These are phyloP conservation scores for Poeciliopsis infans DNA, from an alignment of 2,797 vertebrate genomes.

Conservation along the genomic window DNA sequence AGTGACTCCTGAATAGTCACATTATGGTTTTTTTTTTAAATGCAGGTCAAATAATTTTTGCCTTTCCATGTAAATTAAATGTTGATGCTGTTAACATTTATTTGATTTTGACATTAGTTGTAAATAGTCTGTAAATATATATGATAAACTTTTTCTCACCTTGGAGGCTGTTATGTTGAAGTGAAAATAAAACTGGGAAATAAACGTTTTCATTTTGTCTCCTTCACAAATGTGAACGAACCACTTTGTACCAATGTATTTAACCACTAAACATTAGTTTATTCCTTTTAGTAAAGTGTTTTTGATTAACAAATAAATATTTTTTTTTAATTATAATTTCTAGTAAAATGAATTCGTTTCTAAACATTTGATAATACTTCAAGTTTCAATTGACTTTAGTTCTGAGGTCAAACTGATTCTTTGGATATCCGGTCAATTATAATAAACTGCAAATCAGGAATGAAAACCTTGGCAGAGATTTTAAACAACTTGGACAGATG, in stretches of 20 bases:
- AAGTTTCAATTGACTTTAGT: not conserved
- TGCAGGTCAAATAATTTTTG: not conserved
- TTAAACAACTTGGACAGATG: not conserved
- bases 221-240: not conserved
- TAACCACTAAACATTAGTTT: not conserved
- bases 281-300: not conserved
- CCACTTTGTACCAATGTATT: not conserved
- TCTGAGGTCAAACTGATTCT: not conserved
- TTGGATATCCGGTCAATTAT: no score
- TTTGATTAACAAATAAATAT: not conserved
- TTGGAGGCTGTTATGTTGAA: not conserved
- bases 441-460: not conserved
- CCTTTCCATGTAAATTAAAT: not conserved
- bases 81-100: not conserved
- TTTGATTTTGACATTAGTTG: not conserved
- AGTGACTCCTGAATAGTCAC: not conserved
- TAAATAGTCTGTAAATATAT: slow-evolving; percentile 11
- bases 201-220: not conserved
- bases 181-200: not conserved
- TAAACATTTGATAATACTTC: not conserved
- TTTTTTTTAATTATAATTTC: not conserved
- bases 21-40: not conserved
- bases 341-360: not conserved
- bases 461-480: not conserved
- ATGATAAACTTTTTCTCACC: not conserved